phyloP scores from a whole-genome alignment of 2,888 invertebrate genomes.

The Dastarcus helophoroides region DNA sequence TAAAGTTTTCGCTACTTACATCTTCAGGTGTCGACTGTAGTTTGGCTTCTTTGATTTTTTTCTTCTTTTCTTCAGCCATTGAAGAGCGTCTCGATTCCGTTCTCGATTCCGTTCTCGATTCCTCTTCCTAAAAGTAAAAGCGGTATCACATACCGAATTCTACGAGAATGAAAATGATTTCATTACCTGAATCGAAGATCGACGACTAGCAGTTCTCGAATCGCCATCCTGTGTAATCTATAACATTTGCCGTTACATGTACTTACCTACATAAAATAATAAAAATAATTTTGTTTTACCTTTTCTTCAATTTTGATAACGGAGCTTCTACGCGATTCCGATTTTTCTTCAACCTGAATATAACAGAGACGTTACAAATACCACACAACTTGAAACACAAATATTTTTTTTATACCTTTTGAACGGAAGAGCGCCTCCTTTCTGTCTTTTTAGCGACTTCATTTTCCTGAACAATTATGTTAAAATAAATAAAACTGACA shows the following conservation, averaged over 20 bases:
- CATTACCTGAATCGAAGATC: conserved; percentile 32
- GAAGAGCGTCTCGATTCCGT: conserved; percentile 40
- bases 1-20: conserved; percentile 25
- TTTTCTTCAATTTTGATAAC: conserved; percentile 32
- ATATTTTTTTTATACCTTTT: conserved; percentile 25
- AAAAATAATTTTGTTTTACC: conserved; percentile 15
- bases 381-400: conserved; percentile 11
- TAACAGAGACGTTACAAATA: conserved; percentile 8
- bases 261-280: background rate
- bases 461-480: conserved; percentile 35
- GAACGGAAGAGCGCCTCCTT: conserved; percentile 31
- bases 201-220: conserved; percentile 29
- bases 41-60: conserved; percentile 27
- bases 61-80: conserved; percentile 35
- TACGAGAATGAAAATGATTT: background rate
- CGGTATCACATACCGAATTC: background rate
- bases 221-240: conserved; percentile 32
- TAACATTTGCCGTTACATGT: conserved; percentile 11
- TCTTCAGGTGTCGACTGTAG: conserved; percentile 30
- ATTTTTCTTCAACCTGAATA: conserved; percentile 24
- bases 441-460: conserved; percentile 44
- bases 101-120: conserved; percentile 38
- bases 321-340: conserved; percentile 26
- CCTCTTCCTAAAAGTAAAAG: conserved; percentile 30
- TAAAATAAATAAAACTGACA: conserved; percentile 15